phyloP scores from a whole-genome alignment of 2,888 invertebrate genomes.

The Hypomecis punctinalis region DNA sequence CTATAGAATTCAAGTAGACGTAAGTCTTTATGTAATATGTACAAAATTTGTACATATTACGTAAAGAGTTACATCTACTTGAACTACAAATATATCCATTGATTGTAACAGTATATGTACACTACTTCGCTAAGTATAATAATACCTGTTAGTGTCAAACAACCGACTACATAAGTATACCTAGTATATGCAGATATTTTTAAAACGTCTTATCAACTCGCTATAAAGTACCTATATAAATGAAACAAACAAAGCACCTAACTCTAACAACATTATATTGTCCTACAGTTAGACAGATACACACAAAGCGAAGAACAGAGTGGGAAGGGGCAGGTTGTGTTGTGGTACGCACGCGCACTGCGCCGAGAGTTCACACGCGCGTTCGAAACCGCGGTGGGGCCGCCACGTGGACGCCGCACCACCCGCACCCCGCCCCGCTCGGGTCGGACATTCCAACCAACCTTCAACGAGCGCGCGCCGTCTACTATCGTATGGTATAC shows the following conservation, averaged over 20 bases:
- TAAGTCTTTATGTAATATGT: too few species aligned
- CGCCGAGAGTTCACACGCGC: slow-evolving; percentile 79
- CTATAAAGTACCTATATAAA: neutral
- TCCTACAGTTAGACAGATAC: slow-evolving; percentile 62
- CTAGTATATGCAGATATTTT: neutral
- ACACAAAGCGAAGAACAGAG: slow-evolving; percentile 64
- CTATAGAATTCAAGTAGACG: too few species aligned
- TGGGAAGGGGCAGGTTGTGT: slow-evolving; percentile 63
- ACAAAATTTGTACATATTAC: too few species aligned
- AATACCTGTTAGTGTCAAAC: too few species aligned
- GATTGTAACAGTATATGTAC: too few species aligned
- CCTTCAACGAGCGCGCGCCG: slow-evolving; percentile 72
- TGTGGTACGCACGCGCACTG: slow-evolving; percentile 79
- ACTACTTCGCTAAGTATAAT: too few species aligned
- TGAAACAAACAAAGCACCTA: slow-evolving; percentile 48
- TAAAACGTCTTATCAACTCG: neutral
- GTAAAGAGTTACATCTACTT: too few species aligned
- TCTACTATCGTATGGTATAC: slow-evolving; percentile 57
- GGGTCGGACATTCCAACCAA: slow-evolving; percentile 63
- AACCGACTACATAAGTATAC: neutral
- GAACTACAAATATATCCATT: too few species aligned
- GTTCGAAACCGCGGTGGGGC: slow-evolving; percentile 83
- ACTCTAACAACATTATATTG: slow-evolving; percentile 66
- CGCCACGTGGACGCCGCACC: slow-evolving; percentile 78
- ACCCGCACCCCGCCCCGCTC: slow-evolving; percentile 46